A percentile compares a stretch with the other conserved stretches of the same genome.
Evolutionary conservation across 2,113 vertebrate species (phyloP).

Genomic region (Microtus richardsoni): DNA sequence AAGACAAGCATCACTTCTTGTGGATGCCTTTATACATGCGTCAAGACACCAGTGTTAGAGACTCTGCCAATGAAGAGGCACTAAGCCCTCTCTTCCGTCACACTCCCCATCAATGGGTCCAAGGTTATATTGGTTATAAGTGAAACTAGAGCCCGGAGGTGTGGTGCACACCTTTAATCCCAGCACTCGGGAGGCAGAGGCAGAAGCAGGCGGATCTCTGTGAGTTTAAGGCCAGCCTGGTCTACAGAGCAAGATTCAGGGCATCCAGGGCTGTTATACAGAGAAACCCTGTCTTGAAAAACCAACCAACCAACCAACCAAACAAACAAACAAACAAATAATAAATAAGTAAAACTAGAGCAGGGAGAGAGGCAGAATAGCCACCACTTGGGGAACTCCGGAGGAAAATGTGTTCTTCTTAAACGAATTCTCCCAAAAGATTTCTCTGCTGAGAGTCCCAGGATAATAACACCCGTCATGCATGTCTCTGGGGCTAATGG

Average conservation of each 20-base stretch:
- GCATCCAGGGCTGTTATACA: too few relatives aligned
- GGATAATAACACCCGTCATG: conserved; percentile 56
- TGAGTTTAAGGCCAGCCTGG: too few relatives aligned
- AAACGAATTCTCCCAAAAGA: conserved; percentile 64
- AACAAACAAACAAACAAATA: too few relatives aligned
- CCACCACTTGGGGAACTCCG: background rate
- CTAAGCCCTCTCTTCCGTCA: too few relatives aligned
- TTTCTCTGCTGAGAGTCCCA: conserved; percentile 55
- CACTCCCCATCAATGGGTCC: background rate
- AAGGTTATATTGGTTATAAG: background rate
- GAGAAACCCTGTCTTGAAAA: too few relatives aligned
- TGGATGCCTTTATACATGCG: background rate
- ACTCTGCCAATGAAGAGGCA: background rate
- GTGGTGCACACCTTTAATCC: too few relatives aligned
- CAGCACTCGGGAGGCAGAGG: too few relatives aligned
- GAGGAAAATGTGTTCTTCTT: background rate
- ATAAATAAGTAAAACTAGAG: background rate
- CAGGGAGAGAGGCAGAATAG: background rate
- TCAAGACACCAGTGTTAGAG: background rate
- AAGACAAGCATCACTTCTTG: background rate
- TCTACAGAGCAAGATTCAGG: too few relatives aligned
- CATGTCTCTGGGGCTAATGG: background rate
- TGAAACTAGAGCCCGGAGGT: background rate
- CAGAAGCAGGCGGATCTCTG: too few relatives aligned
- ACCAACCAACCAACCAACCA: too few relatives aligned